Conservation (phyloP, 2,888 invertebrate species). For the Napeogenes sylphis region DNA sequence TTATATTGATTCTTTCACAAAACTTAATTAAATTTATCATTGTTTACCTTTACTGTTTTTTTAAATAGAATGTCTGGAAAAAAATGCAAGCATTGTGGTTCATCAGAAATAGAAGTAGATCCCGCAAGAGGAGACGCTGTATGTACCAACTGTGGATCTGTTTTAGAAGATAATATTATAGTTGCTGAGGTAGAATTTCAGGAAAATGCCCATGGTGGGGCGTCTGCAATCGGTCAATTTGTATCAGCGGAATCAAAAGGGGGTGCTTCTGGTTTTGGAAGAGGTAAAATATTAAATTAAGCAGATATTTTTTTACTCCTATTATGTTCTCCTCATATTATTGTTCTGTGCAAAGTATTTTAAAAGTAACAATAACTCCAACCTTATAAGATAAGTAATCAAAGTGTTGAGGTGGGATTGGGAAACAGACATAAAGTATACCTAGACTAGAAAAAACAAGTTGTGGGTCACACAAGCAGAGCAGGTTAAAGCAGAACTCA, state of each 20-base stretch:
- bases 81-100: slow-evolving; percentile 92
- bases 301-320: background rate
- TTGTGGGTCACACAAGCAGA: too few species aligned
- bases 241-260: slow-evolving; percentile 93
- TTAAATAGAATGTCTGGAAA: slow-evolving; percentile 74
- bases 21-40: background rate
- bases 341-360: too few species aligned
- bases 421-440: background rate
- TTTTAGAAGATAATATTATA: slow-evolving; percentile 96
- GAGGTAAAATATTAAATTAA: slow-evolving; percentile 63
- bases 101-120: slow-evolving; percentile 95
- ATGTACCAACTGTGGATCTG: slow-evolving; percentile 97
- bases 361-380: too few species aligned
- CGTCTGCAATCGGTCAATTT: slow-evolving; percentile 94
- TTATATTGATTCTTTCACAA: background rate
- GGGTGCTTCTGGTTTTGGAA: slow-evolving; percentile 88
- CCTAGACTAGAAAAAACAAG: too few species aligned
- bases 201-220: slow-evolving; percentile 92
- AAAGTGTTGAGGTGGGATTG: too few species aligned
- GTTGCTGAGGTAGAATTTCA: slow-evolving; percentile 98
- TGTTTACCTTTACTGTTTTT: background rate
- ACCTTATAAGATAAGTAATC: too few species aligned
- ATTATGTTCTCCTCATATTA: background rate
- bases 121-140: slow-evolving; percentile 96
- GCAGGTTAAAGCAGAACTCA: too few species aligned